phyloP scores from a whole-genome alignment of 2,797 vertebrate genomes.

The Alosa sapidissima region DNA sequence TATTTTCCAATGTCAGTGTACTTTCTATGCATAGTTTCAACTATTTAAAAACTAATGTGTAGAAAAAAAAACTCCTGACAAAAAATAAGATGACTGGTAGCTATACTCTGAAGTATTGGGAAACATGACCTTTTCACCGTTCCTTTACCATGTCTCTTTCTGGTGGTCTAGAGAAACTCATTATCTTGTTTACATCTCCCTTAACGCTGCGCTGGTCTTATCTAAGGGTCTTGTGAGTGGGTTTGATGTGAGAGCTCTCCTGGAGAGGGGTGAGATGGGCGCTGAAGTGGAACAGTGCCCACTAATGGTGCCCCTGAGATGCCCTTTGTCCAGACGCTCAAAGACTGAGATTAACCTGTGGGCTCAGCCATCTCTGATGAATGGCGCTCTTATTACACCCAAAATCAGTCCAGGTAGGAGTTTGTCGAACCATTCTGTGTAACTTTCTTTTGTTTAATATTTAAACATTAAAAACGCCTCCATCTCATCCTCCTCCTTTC shows the following conservation, averaged over 20 bases:
- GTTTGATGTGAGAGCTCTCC: constrained; percentile 26
- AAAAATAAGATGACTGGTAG: too few species aligned
- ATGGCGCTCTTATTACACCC: not conserved
- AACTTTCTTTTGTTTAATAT: not conserved
- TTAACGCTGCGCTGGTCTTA: not conserved
- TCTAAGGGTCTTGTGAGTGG: constrained; percentile 27
- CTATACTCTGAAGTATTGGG: too few species aligned
- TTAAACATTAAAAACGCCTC: not conserved
- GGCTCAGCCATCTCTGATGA: not conserved
- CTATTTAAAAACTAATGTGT: too few species aligned
- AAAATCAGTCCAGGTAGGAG: constrained; percentile 39
- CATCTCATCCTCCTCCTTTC: not conserved
- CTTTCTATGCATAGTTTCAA: not conserved
- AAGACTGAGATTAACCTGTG: constrained; percentile 19
- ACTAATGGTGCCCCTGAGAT: not conserved
- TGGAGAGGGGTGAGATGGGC: constrained; percentile 5
- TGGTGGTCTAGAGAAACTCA: too few species aligned
- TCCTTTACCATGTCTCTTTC: too few species aligned
- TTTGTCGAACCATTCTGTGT: not conserved
- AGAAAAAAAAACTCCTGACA: too few species aligned
- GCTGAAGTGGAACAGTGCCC: not conserved
- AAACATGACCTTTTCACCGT: not conserved
- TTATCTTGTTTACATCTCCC: not conserved
- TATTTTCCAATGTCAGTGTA: not conserved
- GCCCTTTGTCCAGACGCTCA: not conserved